Base-by-base conservation (phyloP, 2,888 invertebrate genomes). In the Volucella zonaria region DNA sequence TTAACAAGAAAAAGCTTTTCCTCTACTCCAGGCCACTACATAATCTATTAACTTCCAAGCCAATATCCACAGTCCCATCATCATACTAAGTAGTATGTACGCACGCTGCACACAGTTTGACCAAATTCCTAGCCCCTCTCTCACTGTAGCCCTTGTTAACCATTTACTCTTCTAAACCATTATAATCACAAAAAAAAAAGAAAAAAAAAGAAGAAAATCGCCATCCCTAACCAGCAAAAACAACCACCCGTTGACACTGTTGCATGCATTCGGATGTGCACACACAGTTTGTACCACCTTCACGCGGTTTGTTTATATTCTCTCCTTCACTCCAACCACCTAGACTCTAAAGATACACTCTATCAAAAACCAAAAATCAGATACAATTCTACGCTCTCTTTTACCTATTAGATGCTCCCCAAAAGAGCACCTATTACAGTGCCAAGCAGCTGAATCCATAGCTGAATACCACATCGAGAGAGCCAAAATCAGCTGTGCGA, bases 221-320 rank as follows among this genome's bases (percentile, higher is more conserved):
- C 11, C 52, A 49, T n/a, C 71, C 8, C 15, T 12, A 31, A 4
- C 31, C 31, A 31, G 31, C 61, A 77, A 54, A 43, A 82, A 64
- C 78, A 82, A 77, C 81, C 76, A 77, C 81, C 68, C 81, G 73
- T 59, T 73, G 81, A 77, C 76, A 81, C 85, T 85, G 85, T 85
- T 85, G 85, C 85, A 85, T 85, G 85, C 85, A 85, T 81, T 73
- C 58, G 51, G 45, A 66, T 73, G 54, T 83, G 83, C 83, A 83
- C 58, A 73, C 56, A 64, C 59, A 56, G 23, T 58, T 56, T 23
- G 59, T 62, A 67, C 31, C 23, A 73, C 77, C 73, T 82, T 79
- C 45, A 59, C 52, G 67, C 67, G 76, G 73, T 85, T 85, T 85
- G 85, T 85, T 85, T 85, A 85, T 85, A 71, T 81, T 81, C 76